Percentiles rank a stretch among this genome's conserved stretches.
These are phyloP conservation scores for Zaprionus lachaisei DNA, from an alignment of 1,140 invertebrate genomes.

Conservation along the genomic window DNA sequence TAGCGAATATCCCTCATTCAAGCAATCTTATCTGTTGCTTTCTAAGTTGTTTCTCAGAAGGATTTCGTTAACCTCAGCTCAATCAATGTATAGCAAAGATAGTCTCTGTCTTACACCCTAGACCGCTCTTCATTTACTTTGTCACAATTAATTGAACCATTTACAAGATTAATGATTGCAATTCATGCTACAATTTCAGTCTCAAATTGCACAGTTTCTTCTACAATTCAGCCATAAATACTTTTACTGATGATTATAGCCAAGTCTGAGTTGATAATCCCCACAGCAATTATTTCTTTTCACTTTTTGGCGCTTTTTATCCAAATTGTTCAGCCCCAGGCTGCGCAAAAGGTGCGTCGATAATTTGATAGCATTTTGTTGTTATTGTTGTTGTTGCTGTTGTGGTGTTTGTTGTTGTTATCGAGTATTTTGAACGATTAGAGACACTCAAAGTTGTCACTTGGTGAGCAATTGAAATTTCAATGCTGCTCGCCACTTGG, in stretches of 20 bases:
- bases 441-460: conserved; percentile 38
- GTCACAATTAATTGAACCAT: not conserved
- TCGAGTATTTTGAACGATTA: conserved; percentile 44
- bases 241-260: not conserved
- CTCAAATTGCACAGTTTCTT: not conserved
- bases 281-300: conserved; percentile 38
- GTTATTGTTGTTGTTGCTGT: too few species aligned
- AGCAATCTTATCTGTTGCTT: too few species aligned
- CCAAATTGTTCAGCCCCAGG: conserved; percentile 28
- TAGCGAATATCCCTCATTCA: too few species aligned
- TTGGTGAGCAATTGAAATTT: conserved; percentile 15
- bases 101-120: not conserved
- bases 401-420: too few species aligned
- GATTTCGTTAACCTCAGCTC: too few species aligned
- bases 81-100: too few species aligned
- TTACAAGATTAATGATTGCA: not conserved
- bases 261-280: conserved; percentile 6
- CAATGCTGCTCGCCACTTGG: conserved; percentile 24
- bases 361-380: conserved; percentile 29
- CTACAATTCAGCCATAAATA: not conserved
- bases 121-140: not conserved
- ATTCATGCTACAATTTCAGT: not conserved
- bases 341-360: conserved; percentile 50
- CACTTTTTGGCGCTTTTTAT: conserved; percentile 68
- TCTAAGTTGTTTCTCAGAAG: too few species aligned